Percentiles rank a stretch among this genome's conserved stretches.
These are phyloP conservation scores for Hipposideros larvatus DNA, from an alignment of 2,797 vertebrate genomes.

Conservation along the genomic window DNA sequence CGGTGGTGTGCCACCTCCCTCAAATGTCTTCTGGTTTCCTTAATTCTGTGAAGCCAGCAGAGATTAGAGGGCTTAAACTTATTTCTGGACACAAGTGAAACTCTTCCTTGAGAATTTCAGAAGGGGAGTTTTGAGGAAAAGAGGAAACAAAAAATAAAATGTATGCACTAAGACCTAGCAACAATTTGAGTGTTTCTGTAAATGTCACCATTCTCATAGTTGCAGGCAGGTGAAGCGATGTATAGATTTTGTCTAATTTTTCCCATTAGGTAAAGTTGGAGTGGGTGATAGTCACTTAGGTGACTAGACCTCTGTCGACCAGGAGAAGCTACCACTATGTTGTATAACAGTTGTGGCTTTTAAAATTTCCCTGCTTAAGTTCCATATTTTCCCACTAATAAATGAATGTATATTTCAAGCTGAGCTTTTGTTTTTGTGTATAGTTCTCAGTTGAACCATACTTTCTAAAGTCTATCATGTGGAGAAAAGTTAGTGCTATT, in stretches of 20 bases:
- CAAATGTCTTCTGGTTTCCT: neutral
- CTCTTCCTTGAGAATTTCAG: neutral
- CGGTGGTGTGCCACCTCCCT: neutral
- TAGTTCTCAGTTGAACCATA: slow-evolving; percentile 43
- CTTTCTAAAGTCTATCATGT: slow-evolving; percentile 29
- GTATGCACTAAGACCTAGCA: neutral
- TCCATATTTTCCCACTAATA: slow-evolving; percentile 52
- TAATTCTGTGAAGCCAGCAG: neutral
- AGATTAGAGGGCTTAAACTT: slow-evolving; percentile 19
- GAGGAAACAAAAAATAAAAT: neutral
- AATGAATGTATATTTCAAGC: neutral
- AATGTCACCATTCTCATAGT: neutral
- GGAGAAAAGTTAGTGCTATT: slow-evolving; percentile 44
- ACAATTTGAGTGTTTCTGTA: neutral
- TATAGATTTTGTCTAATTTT: neutral
- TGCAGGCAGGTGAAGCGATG: neutral
- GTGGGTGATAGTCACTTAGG: neutral
- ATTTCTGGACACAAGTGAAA: neutral
- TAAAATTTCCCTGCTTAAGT: neutral
- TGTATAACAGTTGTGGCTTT: neutral
- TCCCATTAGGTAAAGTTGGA: neutral
- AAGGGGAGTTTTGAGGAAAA: neutral
- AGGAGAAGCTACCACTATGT: neutral
- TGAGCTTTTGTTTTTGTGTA: slow-evolving; percentile 39
- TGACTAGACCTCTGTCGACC: neutral